Evolutionary conservation across 2,797 vertebrate genomes (phyloP).

Genomic region (Crocodylus rhombifer): DNA sequence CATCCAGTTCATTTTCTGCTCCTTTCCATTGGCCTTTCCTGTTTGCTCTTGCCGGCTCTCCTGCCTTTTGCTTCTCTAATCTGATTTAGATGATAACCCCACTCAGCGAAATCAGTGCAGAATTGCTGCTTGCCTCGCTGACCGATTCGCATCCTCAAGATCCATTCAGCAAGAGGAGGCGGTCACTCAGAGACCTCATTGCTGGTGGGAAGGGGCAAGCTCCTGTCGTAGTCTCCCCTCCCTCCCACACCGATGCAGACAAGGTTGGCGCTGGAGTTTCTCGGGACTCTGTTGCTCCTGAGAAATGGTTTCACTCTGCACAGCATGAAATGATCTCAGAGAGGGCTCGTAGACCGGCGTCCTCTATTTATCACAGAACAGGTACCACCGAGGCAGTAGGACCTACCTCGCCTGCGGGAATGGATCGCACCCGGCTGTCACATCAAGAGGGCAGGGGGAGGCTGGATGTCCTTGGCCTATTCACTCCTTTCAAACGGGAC

Average conservation of each 20-base stretch:
- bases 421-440: background rate
- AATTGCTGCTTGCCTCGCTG: rapidly evolving
- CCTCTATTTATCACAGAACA: background rate
- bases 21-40: background rate
- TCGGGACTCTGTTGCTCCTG: background rate
- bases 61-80: background rate
- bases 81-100: slow-evolving; percentile 9
- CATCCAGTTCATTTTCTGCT: rapidly evolving
- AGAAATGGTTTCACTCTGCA: background rate
- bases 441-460: background rate
- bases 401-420: background rate
- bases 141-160: background rate
- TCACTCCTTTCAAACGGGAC: background rate
- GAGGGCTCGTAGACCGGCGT: background rate
- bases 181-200: rapidly evolving
- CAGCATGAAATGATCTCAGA: background rate
- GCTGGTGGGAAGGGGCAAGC: background rate
- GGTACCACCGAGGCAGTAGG: background rate
- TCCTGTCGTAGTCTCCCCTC: background rate
- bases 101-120: background rate
- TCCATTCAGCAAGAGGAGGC: rapidly evolving
- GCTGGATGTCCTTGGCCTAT: background rate
- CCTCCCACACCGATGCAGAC: rapidly evolving
- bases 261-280: rapidly evolving
- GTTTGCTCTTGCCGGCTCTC: background rate